Evolutionary conservation across 2,888 invertebrate genomes (phyloP), one percentile per base, ranked within the genome.

Genomic region (Lasioglossum zephyrum): DNA sequence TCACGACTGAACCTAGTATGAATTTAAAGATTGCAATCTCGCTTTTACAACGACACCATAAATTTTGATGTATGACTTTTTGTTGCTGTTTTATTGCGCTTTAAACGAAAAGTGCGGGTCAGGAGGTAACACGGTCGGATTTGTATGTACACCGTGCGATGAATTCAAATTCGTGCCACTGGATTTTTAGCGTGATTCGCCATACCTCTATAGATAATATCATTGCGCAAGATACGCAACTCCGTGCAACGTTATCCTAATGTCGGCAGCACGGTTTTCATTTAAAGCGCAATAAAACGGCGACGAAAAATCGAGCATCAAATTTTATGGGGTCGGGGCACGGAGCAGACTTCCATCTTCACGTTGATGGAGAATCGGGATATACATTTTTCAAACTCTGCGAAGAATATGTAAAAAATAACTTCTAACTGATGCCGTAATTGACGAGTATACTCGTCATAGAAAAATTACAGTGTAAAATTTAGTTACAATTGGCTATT

Each of bases 1-100:
- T 63, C 63, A 16, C 31, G 63, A 16, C 31, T 31, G 5, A 26
- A 63, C 26, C 63, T 13, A 16, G 2, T 16, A 63, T 16, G 26
- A 63, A 63, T 63, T 63, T 26, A 6, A 63, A 31, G 63, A 63
- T 63, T 31, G 31, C 63, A 63, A 63, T 63, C 63, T 63, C 31
- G 26, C 63, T 31, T 63, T 63, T 63, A 31, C 63, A 63, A 63
- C 63, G 26, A 31, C 63, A 26, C 63, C 63, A 6, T 63, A 31
- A 63, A 63, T 16, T 63, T 63, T 63, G 63, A 63, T 63, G 63
- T 5, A 63, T 26, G 63, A 63, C 6, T 26, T 63, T 63, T 63
- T 63, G 63, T 63, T 63, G 63, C 63, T 31, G 63, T 63, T 63
- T 63, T 31, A 63, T 63, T 63, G 63, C 31, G 16, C 31, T 63